Base-by-base conservation (phyloP, 2,797 vertebrate genomes). In the Luscinia luscinia region DNA sequence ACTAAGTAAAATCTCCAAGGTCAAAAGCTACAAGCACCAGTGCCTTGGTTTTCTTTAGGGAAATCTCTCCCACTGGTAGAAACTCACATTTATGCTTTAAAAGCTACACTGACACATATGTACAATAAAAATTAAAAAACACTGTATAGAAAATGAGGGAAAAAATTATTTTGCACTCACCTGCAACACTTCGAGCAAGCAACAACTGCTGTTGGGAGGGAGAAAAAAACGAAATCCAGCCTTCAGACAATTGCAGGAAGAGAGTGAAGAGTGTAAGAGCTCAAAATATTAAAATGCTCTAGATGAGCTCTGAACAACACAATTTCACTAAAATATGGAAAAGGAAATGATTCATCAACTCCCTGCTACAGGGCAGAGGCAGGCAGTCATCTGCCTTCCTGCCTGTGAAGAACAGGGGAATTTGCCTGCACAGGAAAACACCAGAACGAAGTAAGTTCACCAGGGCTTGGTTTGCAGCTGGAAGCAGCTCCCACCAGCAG, bases 181-280 rank as follows among this genome's bases (percentile, higher is more conserved):
- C 66, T 24, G 7, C 32, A 68, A 23, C 19, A 5, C 13, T 68
- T 69, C 0, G 0, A 64, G 22, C 45, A 63, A 85, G 46, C 41
- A 63, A 40, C 17, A 45, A 26, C 13, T 8, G 32, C 21, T n/a
- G 9, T 3, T 69, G 59, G 23, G 89, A 86, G 27, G 17, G 52
- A 61, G 27, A 57, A 13, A 41, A 41, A 49, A 54, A 11, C 23
- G 36, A 58, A 22, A 17, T 43, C 15, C 58, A 85, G 20, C 49
- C 48, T 64, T 72, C 1, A 5, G 51, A 94, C 94, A 97, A 94
- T 81, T 19, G 38, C 76, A 94, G 94, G 94, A 97, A 97, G 82
- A 83, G 38, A 41, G 12, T 1, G 2, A 89, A 77, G 72, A 87
- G 2, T n/a, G 28, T 21, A 72, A 96, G 79, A 26, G 59, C 61